Base-by-base conservation (phyloP, 2,113 vertebrate species). In the Archocentrus centrarchus region DNA sequence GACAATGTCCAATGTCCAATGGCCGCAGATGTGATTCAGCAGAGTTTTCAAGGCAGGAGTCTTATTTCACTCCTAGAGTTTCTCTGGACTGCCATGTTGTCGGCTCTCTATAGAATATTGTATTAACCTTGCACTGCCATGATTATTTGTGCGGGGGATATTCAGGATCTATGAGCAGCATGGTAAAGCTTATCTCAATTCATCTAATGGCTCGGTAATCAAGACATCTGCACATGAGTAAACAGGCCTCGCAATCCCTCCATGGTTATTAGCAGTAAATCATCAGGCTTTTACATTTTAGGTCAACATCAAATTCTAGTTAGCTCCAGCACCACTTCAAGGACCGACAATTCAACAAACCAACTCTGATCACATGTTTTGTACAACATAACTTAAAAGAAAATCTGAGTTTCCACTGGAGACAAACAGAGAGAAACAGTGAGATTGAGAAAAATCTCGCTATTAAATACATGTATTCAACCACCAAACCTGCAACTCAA, bases 151-250 rank as follows among this genome's bases (percentile, higher is more conserved):
- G 59, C 30, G n/a, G 80, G 80, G 80, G 84, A 87, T 90, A 84
- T 79, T 90, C 79, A 86, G 85, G 84, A 89, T 81, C 44, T 62
- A 39, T 37, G 73, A 79, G 78, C 83, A 64, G 79, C 86, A 64
- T 55, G 73, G 73, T 76, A 68, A 86, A 88, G 91, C 90, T 86
- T 84, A 91, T 94, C 92, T 86, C 81, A 91, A 86, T 90, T 91
- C 84, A 85, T 93, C 91, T 94, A 92, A 93, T 92, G 80, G 85
- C 61, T 89, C 58, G 4, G 79, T 91, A 85, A 93, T 90, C 76
- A 92, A 91, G 86, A 93, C 82, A 90, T 91, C 87, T 89, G 93
- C 86, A 91, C 88, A 89, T 70, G 79, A 88, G 81, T 79, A 91
- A 92, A 91, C 89, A 88, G 75, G 80, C 75, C 77, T 75, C 63